Evolutionary conservation across 37 sponge, comb jelly and placozoan genomes (phyloP).

Genomic region (Axinella damicornis): DNA sequence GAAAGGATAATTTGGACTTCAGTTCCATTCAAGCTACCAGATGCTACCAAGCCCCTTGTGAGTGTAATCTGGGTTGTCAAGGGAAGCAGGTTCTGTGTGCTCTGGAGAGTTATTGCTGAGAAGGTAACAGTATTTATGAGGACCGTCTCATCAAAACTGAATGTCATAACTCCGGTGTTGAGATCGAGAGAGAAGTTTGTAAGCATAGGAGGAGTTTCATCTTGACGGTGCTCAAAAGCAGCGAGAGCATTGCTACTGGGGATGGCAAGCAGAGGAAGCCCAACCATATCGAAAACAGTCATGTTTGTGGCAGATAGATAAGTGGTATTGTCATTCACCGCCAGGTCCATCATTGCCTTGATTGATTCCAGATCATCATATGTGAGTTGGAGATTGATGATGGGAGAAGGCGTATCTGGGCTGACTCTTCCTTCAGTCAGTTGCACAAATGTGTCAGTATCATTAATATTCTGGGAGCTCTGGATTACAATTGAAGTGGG

Average conservation of each 20-base stretch:
- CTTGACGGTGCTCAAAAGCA: constrained; percentile 53
- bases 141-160: constrained; percentile 88
- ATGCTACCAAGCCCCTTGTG: constrained; percentile 52
- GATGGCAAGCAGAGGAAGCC: constrained; percentile 50
- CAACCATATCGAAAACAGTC: constrained; percentile 70
- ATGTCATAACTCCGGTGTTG: constrained; percentile 63
- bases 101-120: constrained; percentile 66
- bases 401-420: constrained; percentile 30
- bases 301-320: constrained; percentile 71
- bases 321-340: constrained; percentile 53
- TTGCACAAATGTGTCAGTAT: constrained; percentile 2
- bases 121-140: constrained; percentile 39
- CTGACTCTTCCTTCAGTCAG: constrained; percentile 33
- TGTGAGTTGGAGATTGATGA: constrained; percentile 33
- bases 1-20: constrained; percentile 47
- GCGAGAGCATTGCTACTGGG: constrained; percentile 20
- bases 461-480: constrained; percentile 18
- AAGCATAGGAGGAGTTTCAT: constrained; percentile 69
- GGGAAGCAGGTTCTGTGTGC: neutral
- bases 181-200: constrained; percentile 86
- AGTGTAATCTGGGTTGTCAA: constrained; percentile 42
- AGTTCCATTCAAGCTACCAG: constrained; percentile 30
- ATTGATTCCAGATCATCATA: constrained; percentile 58
- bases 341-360: constrained; percentile 62
- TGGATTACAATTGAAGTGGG: constrained; percentile 71